Evolutionary conservation across 2,113 vertebrate species (phyloP).

Genomic region (Neotragus moschatus): DNA sequence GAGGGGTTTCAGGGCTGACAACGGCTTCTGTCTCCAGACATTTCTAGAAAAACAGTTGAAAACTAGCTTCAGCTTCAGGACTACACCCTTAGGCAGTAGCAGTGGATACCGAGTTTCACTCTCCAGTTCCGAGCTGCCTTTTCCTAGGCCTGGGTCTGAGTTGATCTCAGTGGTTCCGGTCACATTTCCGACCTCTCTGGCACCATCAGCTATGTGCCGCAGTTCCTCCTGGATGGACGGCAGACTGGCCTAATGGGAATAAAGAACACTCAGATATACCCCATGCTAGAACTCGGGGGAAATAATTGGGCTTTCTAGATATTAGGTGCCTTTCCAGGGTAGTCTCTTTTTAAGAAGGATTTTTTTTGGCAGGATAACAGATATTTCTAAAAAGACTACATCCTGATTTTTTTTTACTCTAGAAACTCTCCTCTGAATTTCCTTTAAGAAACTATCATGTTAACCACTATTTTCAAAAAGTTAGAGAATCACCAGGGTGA

Average conservation of each 20-base stretch:
- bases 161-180: not conserved
- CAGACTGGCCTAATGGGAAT: slow-evolving; percentile 87
- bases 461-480: not conserved
- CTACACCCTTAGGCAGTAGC: slow-evolving; percentile 83
- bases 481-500: not conserved
- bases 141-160: not conserved
- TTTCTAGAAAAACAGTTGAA: slow-evolving; percentile 71
- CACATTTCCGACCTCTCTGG: slow-evolving; percentile 1
- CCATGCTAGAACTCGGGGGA: not conserved
- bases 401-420: not conserved
- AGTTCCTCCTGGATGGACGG: slow-evolving; percentile 82
- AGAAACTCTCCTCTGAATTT: not conserved
- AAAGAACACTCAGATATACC: not conserved
- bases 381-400: not conserved
- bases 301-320: not conserved
- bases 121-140: not conserved
- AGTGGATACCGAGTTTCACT: slow-evolving; percentile 78
- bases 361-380: not conserved
- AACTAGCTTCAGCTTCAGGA: slow-evolving; percentile 87
- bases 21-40: slow-evolving; percentile 76
- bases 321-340: not conserved
- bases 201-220: slow-evolving; percentile 62
- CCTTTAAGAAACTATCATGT: not conserved
- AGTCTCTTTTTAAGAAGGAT: not conserved
- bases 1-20: slow-evolving; percentile 54